Evolutionary conservation across 2,113 vertebrate genomes (phyloP).

Genomic region (Lucifuga dentata): DNA sequence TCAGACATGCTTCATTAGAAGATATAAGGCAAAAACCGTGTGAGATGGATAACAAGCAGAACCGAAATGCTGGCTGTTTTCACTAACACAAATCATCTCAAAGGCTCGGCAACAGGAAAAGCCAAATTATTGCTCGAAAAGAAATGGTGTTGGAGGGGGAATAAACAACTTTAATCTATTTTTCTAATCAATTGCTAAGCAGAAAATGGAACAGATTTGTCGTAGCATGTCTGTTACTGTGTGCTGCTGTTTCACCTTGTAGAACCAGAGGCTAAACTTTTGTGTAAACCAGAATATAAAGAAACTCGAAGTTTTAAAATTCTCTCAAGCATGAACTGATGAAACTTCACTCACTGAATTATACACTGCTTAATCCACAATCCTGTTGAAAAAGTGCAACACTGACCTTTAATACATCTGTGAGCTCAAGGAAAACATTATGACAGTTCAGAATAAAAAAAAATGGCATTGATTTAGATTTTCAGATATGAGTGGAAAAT

Average conservation of each 20-base stretch:
- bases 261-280: slow-evolving; percentile 56
- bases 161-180: slow-evolving; percentile 66
- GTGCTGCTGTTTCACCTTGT: slow-evolving; percentile 52
- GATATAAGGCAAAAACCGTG: slow-evolving; percentile 48
- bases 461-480: slow-evolving; percentile 41
- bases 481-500: slow-evolving; percentile 17
- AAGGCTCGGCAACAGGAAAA: slow-evolving; percentile 52
- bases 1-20: slow-evolving; percentile 71
- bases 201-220: slow-evolving; percentile 68
- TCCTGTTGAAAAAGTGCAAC: slow-evolving; percentile 18
- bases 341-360: slow-evolving; percentile 34
- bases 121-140: slow-evolving; percentile 46
- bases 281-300: slow-evolving; percentile 47
- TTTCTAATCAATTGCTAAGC: slow-evolving; percentile 74
- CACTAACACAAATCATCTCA: slow-evolving; percentile 59
- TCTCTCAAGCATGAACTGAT: slow-evolving; percentile 44
- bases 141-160: slow-evolving; percentile 31
- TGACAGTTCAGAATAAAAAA: slow-evolving; percentile 14
- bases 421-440: slow-evolving; percentile 14
- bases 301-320: slow-evolving; percentile 28
- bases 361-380: slow-evolving; percentile 31
- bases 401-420: slow-evolving; percentile 31
- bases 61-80: slow-evolving; percentile 54
- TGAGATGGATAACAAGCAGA: slow-evolving; percentile 64
- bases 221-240: slow-evolving; percentile 53